Evolutionary conservation across 2,797 vertebrate species (phyloP).

Genomic region (Microctenopoma stevenorrisi): DNA sequence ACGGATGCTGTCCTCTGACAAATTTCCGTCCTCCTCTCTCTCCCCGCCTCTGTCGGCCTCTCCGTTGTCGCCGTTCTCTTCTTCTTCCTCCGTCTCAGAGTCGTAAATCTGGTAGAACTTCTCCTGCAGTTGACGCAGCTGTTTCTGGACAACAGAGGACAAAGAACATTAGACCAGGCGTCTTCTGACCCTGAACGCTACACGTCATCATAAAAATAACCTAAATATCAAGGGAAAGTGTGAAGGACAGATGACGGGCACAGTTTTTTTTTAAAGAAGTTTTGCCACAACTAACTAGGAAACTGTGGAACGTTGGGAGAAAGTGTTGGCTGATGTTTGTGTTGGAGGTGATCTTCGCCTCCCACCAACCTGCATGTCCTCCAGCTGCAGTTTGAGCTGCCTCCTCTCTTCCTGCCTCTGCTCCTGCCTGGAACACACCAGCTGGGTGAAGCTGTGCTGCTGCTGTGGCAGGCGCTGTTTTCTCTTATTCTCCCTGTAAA

Average conservation of each 20-base stretch:
- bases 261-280: no score
- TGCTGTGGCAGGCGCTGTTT: constrained; percentile 98
- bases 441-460: constrained; percentile 98
- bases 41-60: constrained; percentile 62
- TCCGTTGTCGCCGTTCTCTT: constrained; percentile 64
- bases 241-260: neutral
- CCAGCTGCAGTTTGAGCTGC: constrained; percentile 98
- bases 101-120: constrained; percentile 99
- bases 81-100: constrained; percentile 87
- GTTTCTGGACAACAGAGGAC: constrained; percentile 81
- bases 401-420: constrained; percentile 96
- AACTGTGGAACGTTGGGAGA: neutral
- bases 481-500: constrained; percentile 97
- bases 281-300: neutral
- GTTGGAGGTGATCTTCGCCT: neutral
- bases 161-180: neutral
- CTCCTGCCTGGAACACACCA: constrained; percentile 95
- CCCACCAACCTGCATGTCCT: constrained; percentile 93
- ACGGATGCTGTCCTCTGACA: constrained; percentile 97
- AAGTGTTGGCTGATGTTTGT: neutral
- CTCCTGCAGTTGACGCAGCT: constrained; percentile 98
- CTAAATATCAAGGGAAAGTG: neutral
- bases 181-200: constrained; percentile 3
- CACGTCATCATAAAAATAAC: neutral
- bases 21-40: constrained; percentile 93